phyloP scores from a whole-genome alignment of 2,797 vertebrate genomes.

The Dipus sagitta region DNA sequence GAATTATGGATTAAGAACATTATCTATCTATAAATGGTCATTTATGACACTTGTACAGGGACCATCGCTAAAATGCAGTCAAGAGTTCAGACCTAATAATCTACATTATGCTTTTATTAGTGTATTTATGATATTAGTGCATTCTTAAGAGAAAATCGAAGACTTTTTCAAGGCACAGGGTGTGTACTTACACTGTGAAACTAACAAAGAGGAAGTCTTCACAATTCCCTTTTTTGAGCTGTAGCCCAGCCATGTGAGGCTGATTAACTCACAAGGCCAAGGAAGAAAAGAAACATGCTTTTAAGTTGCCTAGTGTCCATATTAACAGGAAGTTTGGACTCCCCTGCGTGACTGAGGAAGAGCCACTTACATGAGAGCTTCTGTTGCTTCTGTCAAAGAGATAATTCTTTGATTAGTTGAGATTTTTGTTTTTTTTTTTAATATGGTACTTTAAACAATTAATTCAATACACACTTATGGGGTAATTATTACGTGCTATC shows the following conservation, averaged over 20 bases:
- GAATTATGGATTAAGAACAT: conserved; percentile 89
- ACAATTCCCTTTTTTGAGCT: conserved; percentile 29
- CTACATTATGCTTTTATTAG: conserved; percentile 82
- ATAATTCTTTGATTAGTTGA: not conserved
- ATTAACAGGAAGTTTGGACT: not conserved
- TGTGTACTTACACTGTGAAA: conserved; percentile 68
- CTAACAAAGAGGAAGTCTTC: conserved; percentile 64
- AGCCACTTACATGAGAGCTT: not conserved
- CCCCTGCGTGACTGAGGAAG: not conserved
- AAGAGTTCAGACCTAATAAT: conserved; percentile 83
- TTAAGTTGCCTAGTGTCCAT: conserved; percentile 1
- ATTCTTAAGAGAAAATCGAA: conserved; percentile 70
- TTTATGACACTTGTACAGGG: conserved; percentile 86
- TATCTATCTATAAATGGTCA: conserved; percentile 90
- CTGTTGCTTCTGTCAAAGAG: conserved; percentile 8
- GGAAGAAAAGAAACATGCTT: conserved; percentile 46
- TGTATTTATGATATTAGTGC: conserved; percentile 74
- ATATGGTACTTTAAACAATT: conserved; percentile 29
- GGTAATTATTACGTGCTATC: conserved; percentile 15
- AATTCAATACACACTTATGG: not conserved
- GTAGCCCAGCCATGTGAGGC: not conserved
- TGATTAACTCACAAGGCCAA: conserved; percentile 31
- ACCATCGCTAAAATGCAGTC: conserved; percentile 83
- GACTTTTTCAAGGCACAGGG: conserved; percentile 43
- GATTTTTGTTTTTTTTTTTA: conserved; percentile 19